Evolutionary conservation across 2,888 invertebrate genomes (phyloP).

Genomic region (Mesoligia furuncula): DNA sequence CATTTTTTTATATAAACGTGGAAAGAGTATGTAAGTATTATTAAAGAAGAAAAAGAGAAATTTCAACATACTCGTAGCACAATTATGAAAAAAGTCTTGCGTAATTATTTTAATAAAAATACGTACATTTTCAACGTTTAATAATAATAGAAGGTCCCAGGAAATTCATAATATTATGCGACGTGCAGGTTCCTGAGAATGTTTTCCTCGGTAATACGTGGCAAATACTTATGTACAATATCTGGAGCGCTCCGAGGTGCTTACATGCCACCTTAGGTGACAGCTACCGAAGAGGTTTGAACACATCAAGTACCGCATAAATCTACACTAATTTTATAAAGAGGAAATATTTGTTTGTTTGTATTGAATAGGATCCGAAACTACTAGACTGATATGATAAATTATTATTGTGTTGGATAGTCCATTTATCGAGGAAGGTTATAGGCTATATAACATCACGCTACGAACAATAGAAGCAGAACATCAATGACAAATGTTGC

Average conservation of each 20-base stretch:
- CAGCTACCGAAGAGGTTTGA: neutral
- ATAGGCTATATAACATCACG: too few relatives aligned
- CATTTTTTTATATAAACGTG: accelerated
- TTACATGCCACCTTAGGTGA: conserved; percentile 21
- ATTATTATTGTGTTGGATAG: too few relatives aligned
- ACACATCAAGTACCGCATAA: conserved; percentile 13
- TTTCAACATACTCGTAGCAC: neutral
- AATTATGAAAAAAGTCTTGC: neutral
- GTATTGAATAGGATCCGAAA: too few relatives aligned
- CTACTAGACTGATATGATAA: too few relatives aligned
- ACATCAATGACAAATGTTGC: too few relatives aligned
- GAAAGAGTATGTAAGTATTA: neutral
- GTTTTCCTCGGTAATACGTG: conserved; percentile 31
- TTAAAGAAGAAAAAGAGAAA: neutral
- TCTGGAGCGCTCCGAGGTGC: conserved; percentile 17
- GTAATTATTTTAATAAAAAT: conserved; percentile 1
- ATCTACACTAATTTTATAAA: too few relatives aligned
- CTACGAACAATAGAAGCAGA: too few relatives aligned
- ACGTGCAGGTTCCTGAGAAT: conserved; percentile 31
- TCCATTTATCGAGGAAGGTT: too few relatives aligned
- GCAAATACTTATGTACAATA: conserved; percentile 46
- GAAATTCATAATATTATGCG: conserved; percentile 26
- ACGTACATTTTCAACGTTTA: neutral
- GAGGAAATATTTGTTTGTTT: too few relatives aligned
- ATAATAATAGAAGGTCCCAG: neutral